A percentile compares a stretch with the other conserved stretches of the same genome.
Evolutionary conservation across 2,797 vertebrate species (phyloP).

Genomic region (Eulemur rubriventer): DNA sequence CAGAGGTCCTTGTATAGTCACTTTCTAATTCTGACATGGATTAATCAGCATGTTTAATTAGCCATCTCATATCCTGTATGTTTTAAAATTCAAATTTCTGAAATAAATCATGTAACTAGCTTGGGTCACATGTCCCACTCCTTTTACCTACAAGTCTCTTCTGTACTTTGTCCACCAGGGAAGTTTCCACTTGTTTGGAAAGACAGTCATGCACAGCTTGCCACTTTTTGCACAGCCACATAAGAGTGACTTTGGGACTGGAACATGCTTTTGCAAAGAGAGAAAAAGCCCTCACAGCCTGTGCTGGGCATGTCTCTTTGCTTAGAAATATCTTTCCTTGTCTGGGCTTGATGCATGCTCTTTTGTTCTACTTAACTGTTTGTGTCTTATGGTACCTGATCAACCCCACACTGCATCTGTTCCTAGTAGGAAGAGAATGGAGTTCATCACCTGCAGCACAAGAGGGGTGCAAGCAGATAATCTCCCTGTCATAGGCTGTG

Average conservation of each 20-base stretch:
- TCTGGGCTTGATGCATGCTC: not conserved
- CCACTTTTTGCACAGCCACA: not conserved
- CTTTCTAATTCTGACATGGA: not conserved
- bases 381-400: not conserved
- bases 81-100: not conserved
- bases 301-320: not conserved
- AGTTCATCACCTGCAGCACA: not conserved
- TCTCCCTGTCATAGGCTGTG: not conserved
- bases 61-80: not conserved
- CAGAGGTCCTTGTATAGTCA: not conserved
- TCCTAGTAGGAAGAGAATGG: not conserved
- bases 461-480: not conserved
- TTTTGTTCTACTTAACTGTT: not conserved
- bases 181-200: not conserved
- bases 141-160: not conserved
- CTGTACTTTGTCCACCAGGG: not conserved
- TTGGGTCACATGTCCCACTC: not conserved
- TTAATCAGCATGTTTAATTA: not conserved
- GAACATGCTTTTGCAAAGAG: not conserved
- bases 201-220: not conserved
- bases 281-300: not conserved
- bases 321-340: not conserved
- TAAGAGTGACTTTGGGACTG: not conserved
- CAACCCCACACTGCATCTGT: not conserved
- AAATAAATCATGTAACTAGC: not conserved